Evolutionary conservation across 2,113 vertebrate species (phyloP).

Genomic region (Alligator mississippiensis): DNA sequence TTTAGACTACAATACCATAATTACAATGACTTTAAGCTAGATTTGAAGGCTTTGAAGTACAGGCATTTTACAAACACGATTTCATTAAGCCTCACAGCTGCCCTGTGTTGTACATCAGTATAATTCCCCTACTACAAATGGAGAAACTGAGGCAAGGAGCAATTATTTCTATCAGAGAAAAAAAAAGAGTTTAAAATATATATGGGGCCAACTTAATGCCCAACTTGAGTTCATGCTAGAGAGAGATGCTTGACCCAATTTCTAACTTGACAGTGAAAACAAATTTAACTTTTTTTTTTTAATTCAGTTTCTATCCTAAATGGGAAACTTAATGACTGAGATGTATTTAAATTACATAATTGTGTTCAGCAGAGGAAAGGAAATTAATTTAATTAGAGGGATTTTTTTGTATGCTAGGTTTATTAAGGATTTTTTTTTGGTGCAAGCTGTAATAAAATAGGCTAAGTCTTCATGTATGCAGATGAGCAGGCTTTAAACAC

Average conservation of each 20-base stretch:
- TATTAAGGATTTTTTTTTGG: not conserved
- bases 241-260: not conserved
- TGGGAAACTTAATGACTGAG: not conserved
- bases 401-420: not conserved
- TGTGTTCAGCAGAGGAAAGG: not conserved
- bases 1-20: no score
- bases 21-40: not conserved
- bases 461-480: not conserved
- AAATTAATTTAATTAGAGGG: not conserved
- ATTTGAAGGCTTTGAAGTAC: not conserved
- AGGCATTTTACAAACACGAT: not conserved
- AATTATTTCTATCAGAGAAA: not conserved
- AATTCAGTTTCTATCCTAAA: not conserved
- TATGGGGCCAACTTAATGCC: not conserved
- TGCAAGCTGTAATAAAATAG: not conserved
- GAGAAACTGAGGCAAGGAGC: not conserved
- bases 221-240: not conserved
- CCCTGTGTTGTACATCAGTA: not conserved
- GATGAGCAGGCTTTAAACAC: not conserved
- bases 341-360: not conserved
- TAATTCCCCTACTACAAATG: fast-evolving
- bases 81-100: no score
- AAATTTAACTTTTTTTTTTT: not conserved
- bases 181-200: not conserved
- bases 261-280: not conserved